Evolutionary conservation across 2,113 vertebrate genomes (phyloP).

Genomic region (Entelurus aequoreus): DNA sequence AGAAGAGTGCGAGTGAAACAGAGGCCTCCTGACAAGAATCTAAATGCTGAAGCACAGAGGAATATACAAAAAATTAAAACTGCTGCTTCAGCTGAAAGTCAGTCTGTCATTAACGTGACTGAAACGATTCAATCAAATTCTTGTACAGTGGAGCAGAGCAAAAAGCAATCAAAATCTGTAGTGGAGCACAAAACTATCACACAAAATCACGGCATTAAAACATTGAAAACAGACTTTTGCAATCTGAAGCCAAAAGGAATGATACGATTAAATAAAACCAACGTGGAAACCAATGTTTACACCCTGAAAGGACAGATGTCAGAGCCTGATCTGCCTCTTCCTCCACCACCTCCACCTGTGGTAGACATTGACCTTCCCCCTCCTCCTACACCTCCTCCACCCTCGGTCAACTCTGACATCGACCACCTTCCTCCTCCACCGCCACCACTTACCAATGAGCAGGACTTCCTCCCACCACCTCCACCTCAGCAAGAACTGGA

Average conservation of each 20-base stretch:
- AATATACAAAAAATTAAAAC: conserved; percentile 64
- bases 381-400: conserved; percentile 71
- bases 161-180: conserved; percentile 39
- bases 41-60: conserved; percentile 53
- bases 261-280: conserved; percentile 59
- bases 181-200: conserved; percentile 69
- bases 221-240: conserved; percentile 69
- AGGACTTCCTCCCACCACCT: conserved; percentile 67
- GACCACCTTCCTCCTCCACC: conserved; percentile 67
- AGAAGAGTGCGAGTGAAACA: conserved; percentile 69
- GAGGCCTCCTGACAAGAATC: conserved; percentile 56
- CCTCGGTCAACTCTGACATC: conserved; percentile 60
- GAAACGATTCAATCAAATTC: conserved; percentile 30
- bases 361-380: conserved; percentile 71
- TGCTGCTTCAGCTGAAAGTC: conserved; percentile 40
- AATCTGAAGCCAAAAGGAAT: conserved; percentile 61
- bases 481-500: conserved; percentile 70
- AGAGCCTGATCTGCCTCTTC: conserved; percentile 77
- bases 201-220: conserved; percentile 71
- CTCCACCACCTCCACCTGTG: conserved; percentile 77
- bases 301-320: conserved; percentile 51
- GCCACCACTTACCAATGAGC: conserved; percentile 45
- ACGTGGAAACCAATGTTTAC: conserved; percentile 61
- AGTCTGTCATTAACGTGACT: conserved; percentile 33
- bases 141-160: conserved; percentile 30